These are phyloP conservation scores for Hartigia nigra DNA, from an alignment of 2,888 invertebrate genomes.

Conservation along the genomic window DNA sequence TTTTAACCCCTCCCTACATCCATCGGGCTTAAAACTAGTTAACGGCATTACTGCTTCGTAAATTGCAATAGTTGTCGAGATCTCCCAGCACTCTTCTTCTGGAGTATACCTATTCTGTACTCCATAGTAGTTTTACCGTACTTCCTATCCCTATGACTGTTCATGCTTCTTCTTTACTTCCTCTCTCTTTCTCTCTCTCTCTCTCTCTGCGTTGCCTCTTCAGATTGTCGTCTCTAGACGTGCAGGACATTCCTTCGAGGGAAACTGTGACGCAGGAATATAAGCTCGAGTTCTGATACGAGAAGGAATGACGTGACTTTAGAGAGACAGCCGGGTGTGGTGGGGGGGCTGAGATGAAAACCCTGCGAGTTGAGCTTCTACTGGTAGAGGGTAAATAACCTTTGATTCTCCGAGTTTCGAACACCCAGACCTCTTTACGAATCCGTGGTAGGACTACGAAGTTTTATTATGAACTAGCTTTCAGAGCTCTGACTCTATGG, in stretches of 20 bases:
- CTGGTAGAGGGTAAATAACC: not conserved
- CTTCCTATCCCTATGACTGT: not conserved
- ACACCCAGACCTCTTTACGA: not conserved
- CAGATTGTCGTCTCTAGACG: not conserved
- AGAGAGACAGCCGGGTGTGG: not conserved
- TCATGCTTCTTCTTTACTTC: not conserved
- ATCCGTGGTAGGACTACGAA: not conserved
- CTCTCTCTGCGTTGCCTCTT: not conserved
- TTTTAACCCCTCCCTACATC: slow-evolving; percentile 43
- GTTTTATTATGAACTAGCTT: not conserved
- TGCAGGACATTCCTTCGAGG: not conserved
- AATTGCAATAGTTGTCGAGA: slow-evolving; percentile 48
- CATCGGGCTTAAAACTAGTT: slow-evolving; percentile 60
- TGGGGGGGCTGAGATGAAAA: not conserved
- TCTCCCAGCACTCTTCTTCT: not conserved
- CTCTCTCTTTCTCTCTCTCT: not conserved
- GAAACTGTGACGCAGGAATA: not conserved
- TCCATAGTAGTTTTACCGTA: not conserved
- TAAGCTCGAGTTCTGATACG: not conserved
- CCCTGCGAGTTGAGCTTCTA: not conserved
- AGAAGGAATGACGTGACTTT: not conserved
- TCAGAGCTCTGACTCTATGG: not conserved
- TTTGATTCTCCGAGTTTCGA: not conserved
- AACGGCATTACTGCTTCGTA: slow-evolving; percentile 54
- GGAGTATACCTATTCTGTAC: not conserved